Percentiles rank a stretch among this genome's conserved stretches.
phyloP scores from a whole-genome alignment of 2,113 vertebrate species.

The Cichladusa arquata region DNA sequence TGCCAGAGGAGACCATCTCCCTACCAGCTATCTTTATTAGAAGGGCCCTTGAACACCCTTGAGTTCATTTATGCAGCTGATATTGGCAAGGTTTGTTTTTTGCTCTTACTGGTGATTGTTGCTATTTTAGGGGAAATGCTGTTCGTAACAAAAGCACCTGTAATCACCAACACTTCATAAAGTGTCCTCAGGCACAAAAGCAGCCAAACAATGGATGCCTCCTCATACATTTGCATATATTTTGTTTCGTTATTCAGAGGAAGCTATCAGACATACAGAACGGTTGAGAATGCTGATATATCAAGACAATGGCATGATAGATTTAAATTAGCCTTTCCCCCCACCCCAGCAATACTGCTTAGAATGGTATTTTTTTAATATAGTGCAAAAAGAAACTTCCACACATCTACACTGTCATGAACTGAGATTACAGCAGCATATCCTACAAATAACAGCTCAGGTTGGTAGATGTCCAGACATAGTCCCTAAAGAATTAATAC shows the following conservation, averaged over 20 bases:
- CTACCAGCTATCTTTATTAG: neutral
- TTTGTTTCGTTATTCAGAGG: neutral
- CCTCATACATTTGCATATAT: slow-evolving; percentile 49
- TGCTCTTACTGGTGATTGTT: slow-evolving; percentile 7
- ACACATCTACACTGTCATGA: neutral
- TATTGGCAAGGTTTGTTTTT: slow-evolving; percentile 34
- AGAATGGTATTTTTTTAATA: neutral
- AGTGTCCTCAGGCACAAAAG: slow-evolving; percentile 22
- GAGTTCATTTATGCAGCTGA: slow-evolving; percentile 23
- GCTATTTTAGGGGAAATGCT: slow-evolving; percentile 49
- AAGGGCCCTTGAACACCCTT: slow-evolving; percentile 15
- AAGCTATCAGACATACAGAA: neutral
- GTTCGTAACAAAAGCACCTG: slow-evolving; percentile 39
- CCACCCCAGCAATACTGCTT: neutral
- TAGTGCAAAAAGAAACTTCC: neutral
- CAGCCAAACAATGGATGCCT: neutral
- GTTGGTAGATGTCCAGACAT: neutral
- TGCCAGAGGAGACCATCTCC: neutral
- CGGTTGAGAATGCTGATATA: neutral
- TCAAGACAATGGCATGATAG: slow-evolving; percentile 9
- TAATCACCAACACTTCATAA: slow-evolving; percentile 1
- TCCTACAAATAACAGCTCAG: neutral
- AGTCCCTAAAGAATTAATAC: neutral
- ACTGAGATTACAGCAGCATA: neutral
- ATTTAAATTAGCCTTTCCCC: neutral